Percentiles rank a stretch among this genome's conserved stretches.
Evolutionary conservation across 1,140 invertebrate species (phyloP).

Genomic region (Pararge aegeria): DNA sequence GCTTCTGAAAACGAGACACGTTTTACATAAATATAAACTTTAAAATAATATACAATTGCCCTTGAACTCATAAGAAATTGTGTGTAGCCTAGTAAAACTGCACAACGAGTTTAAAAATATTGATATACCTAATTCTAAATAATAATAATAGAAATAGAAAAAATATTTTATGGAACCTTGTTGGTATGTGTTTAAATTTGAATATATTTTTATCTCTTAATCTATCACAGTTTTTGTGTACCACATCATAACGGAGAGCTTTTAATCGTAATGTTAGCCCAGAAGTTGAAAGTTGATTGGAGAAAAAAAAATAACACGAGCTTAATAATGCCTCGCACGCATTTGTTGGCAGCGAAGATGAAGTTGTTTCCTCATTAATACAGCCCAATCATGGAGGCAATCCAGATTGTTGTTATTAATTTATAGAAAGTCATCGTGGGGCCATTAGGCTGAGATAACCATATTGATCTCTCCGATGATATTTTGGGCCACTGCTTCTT

Average conservation of each 20-base stretch:
- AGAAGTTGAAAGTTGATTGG: conserved; percentile 45
- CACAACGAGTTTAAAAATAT: too few relatives aligned
- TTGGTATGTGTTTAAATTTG: neutral
- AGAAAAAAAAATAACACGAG: conserved; percentile 48
- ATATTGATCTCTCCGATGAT: conserved; percentile 67
- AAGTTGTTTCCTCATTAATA: conserved; percentile 71
- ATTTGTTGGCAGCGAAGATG: conserved; percentile 48
- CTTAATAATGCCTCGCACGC: conserved; percentile 50
- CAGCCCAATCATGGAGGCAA: conserved; percentile 57
- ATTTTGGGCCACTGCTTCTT: conserved; percentile 42
- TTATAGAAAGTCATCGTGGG: conserved; percentile 75
- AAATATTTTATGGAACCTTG: too few relatives aligned
- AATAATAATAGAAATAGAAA: too few relatives aligned
- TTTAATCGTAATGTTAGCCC: conserved; percentile 23
- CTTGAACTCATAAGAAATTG: too few relatives aligned
- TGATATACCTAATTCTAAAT: too few relatives aligned
- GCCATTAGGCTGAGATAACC: conserved; percentile 70
- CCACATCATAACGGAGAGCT: conserved; percentile 1
- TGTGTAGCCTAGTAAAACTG: too few relatives aligned
- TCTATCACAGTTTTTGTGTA: conserved; percentile 8
- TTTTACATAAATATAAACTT: too few relatives aligned
- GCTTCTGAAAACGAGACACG: too few relatives aligned
- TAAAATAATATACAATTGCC: too few relatives aligned
- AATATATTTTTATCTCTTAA: conserved; percentile 9
- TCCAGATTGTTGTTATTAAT: conserved; percentile 70